Base-by-base conservation (phyloP, 2,888 invertebrate species). In the Agrilus mali region DNA sequence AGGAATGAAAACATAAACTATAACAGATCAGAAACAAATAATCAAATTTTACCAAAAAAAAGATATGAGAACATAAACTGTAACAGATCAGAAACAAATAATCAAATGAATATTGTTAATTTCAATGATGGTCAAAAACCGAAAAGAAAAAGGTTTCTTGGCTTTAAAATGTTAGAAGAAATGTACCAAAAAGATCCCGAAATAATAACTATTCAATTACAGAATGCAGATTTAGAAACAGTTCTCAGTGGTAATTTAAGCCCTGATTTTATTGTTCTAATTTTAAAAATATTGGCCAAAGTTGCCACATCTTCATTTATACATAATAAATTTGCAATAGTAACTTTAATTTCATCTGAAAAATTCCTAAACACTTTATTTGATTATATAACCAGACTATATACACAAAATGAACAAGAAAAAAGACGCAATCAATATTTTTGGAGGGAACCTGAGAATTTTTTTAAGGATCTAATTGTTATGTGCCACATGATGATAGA, bases 261-360 rank as follows among this genome's bases (percentile, higher is more conserved):
- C 12, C 20, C 67, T 31, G 73, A 73, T 53, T 69, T 65, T 51
- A 65, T 73, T 46, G 69, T 72, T 42, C 56, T 73, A 45, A 66
- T 73, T 20, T 61, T 71, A 2, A 67, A 60, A 60, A 61, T 71
- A 52, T 47, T 73, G 40, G 61, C 64, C 6, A 66, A 62, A 42
- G 53, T 72, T 20, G 71, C 69, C 64, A 36, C 57, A 54, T 49
- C 52, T 13, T 42, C 49, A 16, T 55, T 58, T 35, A 40, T 40
- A 32, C 41, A 41, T 15, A 51, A 51, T 32, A 55, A 54, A 45
- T 44, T 40, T 7, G 41, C 45, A 20, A 45, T 57, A 33, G 46
- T 60, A 17, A 42, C 46, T 10, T 47, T 42, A 36, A 47, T 49
- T 10, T 47, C 47, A 38, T 39, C 48, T 4, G 41, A 50, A 20